These are phyloP conservation scores for Sphaerophoria rueppellii DNA, from an alignment of 2,888 invertebrate genomes.

Conservation along the genomic window DNA sequence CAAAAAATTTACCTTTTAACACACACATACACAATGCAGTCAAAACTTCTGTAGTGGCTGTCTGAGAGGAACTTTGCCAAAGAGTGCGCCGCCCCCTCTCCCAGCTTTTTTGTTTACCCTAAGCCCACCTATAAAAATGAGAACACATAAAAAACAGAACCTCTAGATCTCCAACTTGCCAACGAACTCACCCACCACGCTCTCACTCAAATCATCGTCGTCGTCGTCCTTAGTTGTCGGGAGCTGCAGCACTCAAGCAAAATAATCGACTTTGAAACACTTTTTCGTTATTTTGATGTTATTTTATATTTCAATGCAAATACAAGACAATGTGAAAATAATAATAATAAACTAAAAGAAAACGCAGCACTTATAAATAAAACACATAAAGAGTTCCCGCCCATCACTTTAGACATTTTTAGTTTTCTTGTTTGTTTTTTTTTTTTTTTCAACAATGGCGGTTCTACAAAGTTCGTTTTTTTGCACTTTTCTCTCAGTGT, in stretches of 20 bases:
- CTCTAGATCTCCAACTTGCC: slow-evolving; percentile 29
- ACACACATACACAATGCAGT: slow-evolving; percentile 34
- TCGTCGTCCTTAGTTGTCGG: background rate
- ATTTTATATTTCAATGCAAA: slow-evolving; percentile 65
- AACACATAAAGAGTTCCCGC: slow-evolving; percentile 22
- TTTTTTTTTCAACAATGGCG: slow-evolving; percentile 12
- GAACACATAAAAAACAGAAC: background rate
- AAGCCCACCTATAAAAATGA: slow-evolving; percentile 23
- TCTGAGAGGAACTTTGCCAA: slow-evolving; percentile 24
- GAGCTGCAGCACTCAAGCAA: slow-evolving; percentile 65
- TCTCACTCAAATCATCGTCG: background rate
- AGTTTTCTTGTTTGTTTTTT: background rate
- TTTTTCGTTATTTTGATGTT: slow-evolving; percentile 61
- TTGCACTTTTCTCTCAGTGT: slow-evolving; percentile 36
- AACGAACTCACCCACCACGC: background rate
- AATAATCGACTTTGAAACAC: slow-evolving; percentile 69
- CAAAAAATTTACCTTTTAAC: slow-evolving; percentile 19
- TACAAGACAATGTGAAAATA: slow-evolving; percentile 30
- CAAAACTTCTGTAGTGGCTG: slow-evolving; percentile 39
- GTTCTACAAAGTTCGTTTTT: slow-evolving; percentile 18
- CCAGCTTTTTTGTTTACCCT: too few species aligned
- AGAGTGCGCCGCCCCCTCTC: background rate
- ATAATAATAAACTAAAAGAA: slow-evolving; percentile 30
- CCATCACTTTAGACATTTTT: slow-evolving; percentile 25
- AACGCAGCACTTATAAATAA: slow-evolving; percentile 55